Evolutionary conservation across 2,888 invertebrate species (phyloP).

Genomic region (Tyria jacobaeae): DNA sequence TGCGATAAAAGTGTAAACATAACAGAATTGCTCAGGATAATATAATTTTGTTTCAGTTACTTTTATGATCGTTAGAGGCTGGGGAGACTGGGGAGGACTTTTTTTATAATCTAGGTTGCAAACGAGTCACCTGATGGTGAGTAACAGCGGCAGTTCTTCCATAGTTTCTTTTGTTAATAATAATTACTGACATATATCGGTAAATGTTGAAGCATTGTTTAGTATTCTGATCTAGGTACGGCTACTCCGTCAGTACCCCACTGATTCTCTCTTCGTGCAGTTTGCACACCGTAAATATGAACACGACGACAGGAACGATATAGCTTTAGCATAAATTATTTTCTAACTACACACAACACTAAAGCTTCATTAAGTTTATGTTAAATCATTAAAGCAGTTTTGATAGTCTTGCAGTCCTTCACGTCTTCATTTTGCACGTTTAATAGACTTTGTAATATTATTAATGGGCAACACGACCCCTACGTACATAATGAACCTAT

Average conservation of each 20-base stretch:
- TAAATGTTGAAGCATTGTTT: too few species aligned
- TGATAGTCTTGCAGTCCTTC: slow-evolving; percentile 55
- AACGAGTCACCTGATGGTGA: too few species aligned
- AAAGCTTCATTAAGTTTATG: slow-evolving; percentile 53
- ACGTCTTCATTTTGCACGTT: slow-evolving; percentile 58
- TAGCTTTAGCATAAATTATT: slow-evolving; percentile 59
- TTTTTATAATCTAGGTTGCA: too few species aligned
- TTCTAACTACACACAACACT: slow-evolving; percentile 47
- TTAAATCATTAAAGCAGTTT: slow-evolving; percentile 59
- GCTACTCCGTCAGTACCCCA: slow-evolving; percentile 63
- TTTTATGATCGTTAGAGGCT: too few species aligned
- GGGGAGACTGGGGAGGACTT: too few species aligned
- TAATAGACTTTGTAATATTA: slow-evolving; percentile 59
- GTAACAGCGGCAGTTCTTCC: too few species aligned
- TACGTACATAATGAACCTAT: slow-evolving; percentile 50
- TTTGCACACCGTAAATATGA: slow-evolving; percentile 62
- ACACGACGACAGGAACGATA: slow-evolving; percentile 46
- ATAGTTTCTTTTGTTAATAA: too few species aligned
- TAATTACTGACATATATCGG: too few species aligned
- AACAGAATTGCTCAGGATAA: neutral
- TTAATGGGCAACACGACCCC: slow-evolving; percentile 52
- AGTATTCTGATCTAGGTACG: slow-evolving; percentile 41
- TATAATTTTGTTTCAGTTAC: too few species aligned
- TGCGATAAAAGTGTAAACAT: neutral
- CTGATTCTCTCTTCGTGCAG: slow-evolving; percentile 52